Evolutionary conservation across 2,113 vertebrate species (phyloP), one percentile per base, ranked within the genome.

Genomic region (Cynoglossus semilaevis): DNA sequence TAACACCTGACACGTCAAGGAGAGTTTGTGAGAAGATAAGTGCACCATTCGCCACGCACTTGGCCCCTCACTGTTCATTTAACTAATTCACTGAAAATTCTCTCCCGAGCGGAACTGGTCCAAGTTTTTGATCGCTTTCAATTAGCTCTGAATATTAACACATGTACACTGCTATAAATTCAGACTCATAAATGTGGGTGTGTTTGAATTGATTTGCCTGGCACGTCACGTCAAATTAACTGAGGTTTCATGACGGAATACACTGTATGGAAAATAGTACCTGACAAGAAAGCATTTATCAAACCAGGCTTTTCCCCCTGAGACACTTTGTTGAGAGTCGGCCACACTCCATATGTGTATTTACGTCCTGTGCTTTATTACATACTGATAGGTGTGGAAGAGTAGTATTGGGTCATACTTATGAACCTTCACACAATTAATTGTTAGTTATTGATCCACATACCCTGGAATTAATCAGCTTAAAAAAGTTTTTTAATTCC

Each of bases 261-360:
- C 15, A 65, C 72, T 81, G 65, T 49, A 65, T 73, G 70, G 68
- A 77, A 76, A 71, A 38, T 72, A 51, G 56, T 59, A 56, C 75
- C 61, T 72, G 60, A 70, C 73, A 74, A 51, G 45, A 50, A 10
- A 62, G 50, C 57, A 60, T 70, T 78, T 49, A 72, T 74, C 57
- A 78, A 75, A 51, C 7, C 3, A 43, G 8, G 3, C 45, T 46
- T 41, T 18, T 35, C 17, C 14, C 17, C 6, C 22, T 29, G 51
- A 45, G 62, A 62, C 29, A 8, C 35, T 45, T 9, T 45, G 19
- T 17, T 54, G 47, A 53, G 37, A 36, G 54, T 49, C 15, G 35
- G 69, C 51, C 15, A 41, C 53, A 68, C 67, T 29, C 58, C 11
- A 64, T 55, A 58, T 36, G 51, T 15, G 15, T 4, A 49, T 37